Base-by-base conservation (phyloP, 2,888 invertebrate genomes). In the Drosophila acutilabella region DNA sequence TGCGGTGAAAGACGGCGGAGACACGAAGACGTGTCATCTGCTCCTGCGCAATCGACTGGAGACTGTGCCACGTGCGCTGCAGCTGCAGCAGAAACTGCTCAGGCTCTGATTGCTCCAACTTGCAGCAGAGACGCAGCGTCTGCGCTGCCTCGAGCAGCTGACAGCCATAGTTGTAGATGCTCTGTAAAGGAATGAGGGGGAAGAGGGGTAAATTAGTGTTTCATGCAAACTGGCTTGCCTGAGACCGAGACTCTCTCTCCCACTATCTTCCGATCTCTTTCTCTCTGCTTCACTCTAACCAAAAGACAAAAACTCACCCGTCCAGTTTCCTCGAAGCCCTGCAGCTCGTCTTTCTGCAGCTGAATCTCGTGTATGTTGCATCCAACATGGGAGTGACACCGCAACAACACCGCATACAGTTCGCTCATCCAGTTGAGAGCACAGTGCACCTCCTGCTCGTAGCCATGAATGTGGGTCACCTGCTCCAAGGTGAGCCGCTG, bases 131-230 rank as follows among this genome's bases (percentile, higher is more conserved):
- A 50, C 97, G 93, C 67, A 97, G 90, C 13, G 96, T 94, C 56
- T 96, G 92, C 1, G 96, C 95, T 4, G 96, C 96, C 82, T 95
- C 95, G 52, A 96, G 92, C 70, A 97, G 92, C 92, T 97, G 96
- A 84, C 95, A 95, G 14, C 97, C 97, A 87, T 97, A 97, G 78
- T 96, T 95, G 91, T 95, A 96, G 16, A 96, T 96, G 54, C 95
- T 95, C 96, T 97, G 91, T 3, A 74, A 74, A 45, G 57, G 30
- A 10, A 41, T 30, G 33, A 58, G 47, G 53, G 14, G 54, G n/a
- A 0, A n/a, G 5, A 23, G 23, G 23, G 8, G n/a, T 14, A 16
- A 10, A 11, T 26, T 47, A 4, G 10, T 18, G 10, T 30, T 30
- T 30, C 8, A 30, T 30, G 30, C 30, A 30, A 64, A 57, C 56